Base-by-base conservation (phyloP, 2,113 vertebrate species). In the Burhinus oedicnemus region DNA sequence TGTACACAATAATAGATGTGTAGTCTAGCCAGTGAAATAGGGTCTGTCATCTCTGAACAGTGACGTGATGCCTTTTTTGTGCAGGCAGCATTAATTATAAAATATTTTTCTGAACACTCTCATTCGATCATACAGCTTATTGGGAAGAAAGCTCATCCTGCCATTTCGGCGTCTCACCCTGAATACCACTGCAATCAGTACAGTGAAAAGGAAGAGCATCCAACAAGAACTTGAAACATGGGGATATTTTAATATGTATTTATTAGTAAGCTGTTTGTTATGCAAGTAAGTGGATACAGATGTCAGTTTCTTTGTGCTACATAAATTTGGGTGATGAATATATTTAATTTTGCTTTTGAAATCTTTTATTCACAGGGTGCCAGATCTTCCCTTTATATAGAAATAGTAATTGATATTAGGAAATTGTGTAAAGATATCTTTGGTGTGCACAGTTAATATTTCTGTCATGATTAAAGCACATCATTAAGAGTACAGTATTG, bases 201-300 rank as follows among this genome's bases (percentile, higher is more conserved):
- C 30, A 76, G 27, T n/a, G 83, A 89, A 89, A 92, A 95, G 64
- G 65, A 97, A 55, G 2, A 95, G 52, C n/a, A 84, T 58, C 86
- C 30, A 93, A 86, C 29, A 71, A 92, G 72, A 87, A 82, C 74
- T 94, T 69, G 80, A 97, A 92, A 93, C 52, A 78, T 34, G 27
- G 80, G 19, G 86, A 92, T 95, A 96, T 95, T 97, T 97, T 95
- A 89, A 97, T 87, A 94, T 69, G 61, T 92, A 89, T 97, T 95
- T 97, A 94, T 96, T 92, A 96, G 83, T 87, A 92, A 83, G n/a
- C 65, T 95, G 86, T 89, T 97, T 92, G 87, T 95, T 89, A 92
- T 72, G 81, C 65, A 83, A 91, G 54, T 82, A 97, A 97, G 95
- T 96, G 97, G 97, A 94, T 96, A 90, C 96, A 97, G 96, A 96